These are phyloP conservation scores for Gadopsis bispinosus DNA, from an alignment of 2,797 vertebrate genomes.

Conservation along the genomic window DNA sequence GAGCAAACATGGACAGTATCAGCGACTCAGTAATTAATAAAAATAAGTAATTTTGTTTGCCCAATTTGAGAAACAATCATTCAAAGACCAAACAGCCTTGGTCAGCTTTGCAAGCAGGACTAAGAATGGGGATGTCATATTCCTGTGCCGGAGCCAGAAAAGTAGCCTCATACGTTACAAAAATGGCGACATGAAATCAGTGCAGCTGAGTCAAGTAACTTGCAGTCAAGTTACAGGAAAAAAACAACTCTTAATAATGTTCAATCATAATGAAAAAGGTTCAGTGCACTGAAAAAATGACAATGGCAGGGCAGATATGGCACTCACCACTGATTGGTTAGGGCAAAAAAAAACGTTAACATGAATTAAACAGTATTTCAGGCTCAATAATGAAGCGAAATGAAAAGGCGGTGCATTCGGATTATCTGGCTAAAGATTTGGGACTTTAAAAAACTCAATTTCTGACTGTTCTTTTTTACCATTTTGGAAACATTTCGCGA, in stretches of 20 bases:
- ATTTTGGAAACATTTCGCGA: not conserved
- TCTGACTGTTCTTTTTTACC: not conserved
- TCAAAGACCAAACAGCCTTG: conserved; percentile 2
- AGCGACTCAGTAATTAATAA: not conserved
- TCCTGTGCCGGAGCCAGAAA: not conserved
- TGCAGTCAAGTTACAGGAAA: not conserved
- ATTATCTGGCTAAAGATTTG: not conserved
- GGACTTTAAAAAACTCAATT: not conserved
- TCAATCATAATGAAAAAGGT: not conserved
- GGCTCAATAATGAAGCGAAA: not conserved
- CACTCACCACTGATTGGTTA: not conserved
- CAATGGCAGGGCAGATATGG: not conserved
- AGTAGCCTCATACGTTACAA: not conserved
- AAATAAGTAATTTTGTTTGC: not conserved
- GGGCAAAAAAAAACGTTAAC: not conserved
- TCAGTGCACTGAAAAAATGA: not conserved
- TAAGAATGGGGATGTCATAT: not conserved
- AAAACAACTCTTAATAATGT: not conserved
- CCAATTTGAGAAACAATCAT: conserved; percentile 19
- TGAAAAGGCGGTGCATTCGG: not conserved
- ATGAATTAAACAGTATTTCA: too few species aligned
- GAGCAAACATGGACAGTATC: not conserved
- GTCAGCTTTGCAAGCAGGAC: not conserved
- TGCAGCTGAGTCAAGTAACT: conserved; percentile 1
- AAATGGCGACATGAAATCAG: not conserved